These are phyloP conservation scores for Hydrotaea diabolus DNA, from an alignment of 2,888 invertebrate species.

Conservation along the genomic window DNA sequence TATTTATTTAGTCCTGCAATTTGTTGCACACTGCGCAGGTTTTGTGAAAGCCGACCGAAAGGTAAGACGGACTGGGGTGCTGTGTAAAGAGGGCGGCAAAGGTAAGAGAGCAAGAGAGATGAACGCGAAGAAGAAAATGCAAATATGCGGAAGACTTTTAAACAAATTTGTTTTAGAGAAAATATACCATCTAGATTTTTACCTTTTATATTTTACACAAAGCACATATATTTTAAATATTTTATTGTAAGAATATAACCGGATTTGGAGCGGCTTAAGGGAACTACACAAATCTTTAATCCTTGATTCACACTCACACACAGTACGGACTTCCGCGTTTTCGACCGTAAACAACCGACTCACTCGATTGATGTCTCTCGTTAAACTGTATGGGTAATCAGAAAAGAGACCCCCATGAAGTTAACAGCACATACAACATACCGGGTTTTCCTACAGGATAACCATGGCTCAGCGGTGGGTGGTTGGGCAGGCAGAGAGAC, in stretches of 20 bases:
- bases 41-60: constrained; percentile 39
- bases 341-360: constrained; percentile 36
- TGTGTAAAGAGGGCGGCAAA: neutral
- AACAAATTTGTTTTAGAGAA: neutral
- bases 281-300: neutral
- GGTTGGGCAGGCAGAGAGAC: constrained; percentile 24
- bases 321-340: constrained; percentile 56
- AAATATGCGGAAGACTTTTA: neutral
- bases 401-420: constrained; percentile 56
- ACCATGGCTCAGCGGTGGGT: constrained; percentile 46
- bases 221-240: no score
- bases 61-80: constrained; percentile 8
- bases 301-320: neutral
- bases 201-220: no score
- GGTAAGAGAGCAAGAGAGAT: neutral
- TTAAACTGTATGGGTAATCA: constrained; percentile 65
- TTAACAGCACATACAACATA: constrained; percentile 51
- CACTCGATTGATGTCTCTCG: constrained; percentile 58
- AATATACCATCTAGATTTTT: neutral
- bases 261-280: neutral
- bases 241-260: no score
- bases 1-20: constrained; percentile 59
- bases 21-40: constrained; percentile 66
- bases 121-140: neutral
- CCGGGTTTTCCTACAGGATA: constrained; percentile 64